These are phyloP conservation scores for Meandrusa payeni DNA, from an alignment of 2,888 invertebrate genomes.

Conservation along the genomic window DNA sequence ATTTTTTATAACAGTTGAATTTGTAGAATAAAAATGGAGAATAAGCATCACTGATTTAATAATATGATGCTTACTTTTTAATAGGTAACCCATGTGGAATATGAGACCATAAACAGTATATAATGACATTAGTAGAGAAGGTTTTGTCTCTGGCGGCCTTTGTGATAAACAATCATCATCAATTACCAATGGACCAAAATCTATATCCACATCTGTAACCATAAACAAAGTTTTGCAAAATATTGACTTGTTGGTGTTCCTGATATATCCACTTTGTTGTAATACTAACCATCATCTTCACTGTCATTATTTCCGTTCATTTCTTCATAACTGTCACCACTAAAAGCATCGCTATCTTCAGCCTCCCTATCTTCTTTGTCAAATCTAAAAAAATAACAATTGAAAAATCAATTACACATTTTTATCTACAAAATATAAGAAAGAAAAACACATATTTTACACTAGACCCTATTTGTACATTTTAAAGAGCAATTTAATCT, in stretches of 20 bases:
- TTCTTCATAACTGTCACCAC: conserved; percentile 89
- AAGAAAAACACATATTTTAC: too few relatives aligned
- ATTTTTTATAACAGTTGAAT: too few relatives aligned
- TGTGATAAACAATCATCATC: conserved; percentile 54
- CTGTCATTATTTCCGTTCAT: conserved; percentile 88
- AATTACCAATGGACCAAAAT: conserved; percentile 66
- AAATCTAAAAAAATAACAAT: conserved; percentile 80
- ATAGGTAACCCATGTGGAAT: conserved; percentile 74
- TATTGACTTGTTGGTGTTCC: neutral
- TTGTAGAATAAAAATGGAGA: conserved; percentile 8
- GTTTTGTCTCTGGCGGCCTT: conserved; percentile 48
- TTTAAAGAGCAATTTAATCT: conserved; percentile 11
- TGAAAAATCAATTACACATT: too few relatives aligned
- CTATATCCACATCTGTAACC: conserved; percentile 73
- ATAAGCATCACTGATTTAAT: conserved; percentile 39
- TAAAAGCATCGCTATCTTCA: conserved; percentile 89
- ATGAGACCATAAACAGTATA: conserved; percentile 75
- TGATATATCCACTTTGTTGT: neutral
- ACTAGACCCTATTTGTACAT: too few relatives aligned
- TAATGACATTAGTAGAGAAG: conserved; percentile 68
- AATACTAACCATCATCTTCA: conserved; percentile 80
- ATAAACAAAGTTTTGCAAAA: conserved; percentile 6
- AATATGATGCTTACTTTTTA: conserved; percentile 73
- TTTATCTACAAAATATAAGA: too few relatives aligned
- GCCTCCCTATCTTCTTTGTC: conserved; percentile 90